A percentile compares a stretch with the other conserved stretches of the same genome.
These are phyloP conservation scores for Nephila pilipes DNA, from an alignment of 1,140 invertebrate species.

Conservation along the genomic window DNA sequence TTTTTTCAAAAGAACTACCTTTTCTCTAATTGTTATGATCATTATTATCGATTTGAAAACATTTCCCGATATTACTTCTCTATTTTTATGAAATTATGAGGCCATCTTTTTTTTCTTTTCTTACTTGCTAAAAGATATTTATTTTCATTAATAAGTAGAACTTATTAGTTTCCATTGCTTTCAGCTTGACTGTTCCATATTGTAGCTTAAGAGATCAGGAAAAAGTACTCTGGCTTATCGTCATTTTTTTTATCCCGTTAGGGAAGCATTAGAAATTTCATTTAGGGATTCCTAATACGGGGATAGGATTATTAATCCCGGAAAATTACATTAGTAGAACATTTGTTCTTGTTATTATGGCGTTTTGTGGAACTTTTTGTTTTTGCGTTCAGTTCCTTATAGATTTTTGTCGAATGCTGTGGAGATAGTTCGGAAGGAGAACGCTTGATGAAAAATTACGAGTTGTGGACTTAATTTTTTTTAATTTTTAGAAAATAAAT, in stretches of 20 bases:
- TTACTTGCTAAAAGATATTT: not conserved
- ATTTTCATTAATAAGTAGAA: constrained; percentile 18
- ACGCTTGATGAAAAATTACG: not conserved
- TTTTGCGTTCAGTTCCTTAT: not conserved
- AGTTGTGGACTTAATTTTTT: not conserved
- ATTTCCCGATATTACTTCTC: not conserved
- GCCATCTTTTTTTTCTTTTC: not conserved
- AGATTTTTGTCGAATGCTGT: not conserved
- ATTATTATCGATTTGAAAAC: not conserved
- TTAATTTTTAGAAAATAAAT: too few species aligned
- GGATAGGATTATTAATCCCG: constrained; percentile 27
- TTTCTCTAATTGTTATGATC: constrained; percentile 9
- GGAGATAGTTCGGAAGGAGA: not conserved
- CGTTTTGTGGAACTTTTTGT: not conserved
- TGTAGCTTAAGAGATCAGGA: constrained; percentile 19
- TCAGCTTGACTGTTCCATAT: not conserved
- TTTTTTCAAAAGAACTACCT: not conserved
- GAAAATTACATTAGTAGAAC: constrained; percentile 37
- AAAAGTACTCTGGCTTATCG: constrained; percentile 2
- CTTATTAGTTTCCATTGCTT: constrained; percentile 38
- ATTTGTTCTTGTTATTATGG: not conserved
- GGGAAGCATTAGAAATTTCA: constrained; percentile 40
- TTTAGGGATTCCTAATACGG: constrained; percentile 17
- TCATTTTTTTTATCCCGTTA: not conserved
- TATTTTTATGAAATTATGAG: not conserved